phyloP scores from a whole-genome alignment of 2,113 vertebrate species.

The Amblyopsis rosae region DNA sequence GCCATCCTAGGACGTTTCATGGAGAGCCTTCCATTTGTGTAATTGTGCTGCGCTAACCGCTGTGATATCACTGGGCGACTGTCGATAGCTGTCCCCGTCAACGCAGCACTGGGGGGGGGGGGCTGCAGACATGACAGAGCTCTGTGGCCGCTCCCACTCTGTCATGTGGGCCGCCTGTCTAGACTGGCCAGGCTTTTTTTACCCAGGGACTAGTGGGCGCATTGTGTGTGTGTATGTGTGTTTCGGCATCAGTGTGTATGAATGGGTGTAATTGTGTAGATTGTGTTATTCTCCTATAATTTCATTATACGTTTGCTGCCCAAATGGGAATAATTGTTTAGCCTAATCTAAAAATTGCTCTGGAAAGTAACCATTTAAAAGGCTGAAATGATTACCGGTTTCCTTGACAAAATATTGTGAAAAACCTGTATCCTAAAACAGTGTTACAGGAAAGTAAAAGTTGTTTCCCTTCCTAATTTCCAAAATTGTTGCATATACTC shows the following conservation, averaged over 20 bases:
- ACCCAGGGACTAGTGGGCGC: slow-evolving; percentile 5
- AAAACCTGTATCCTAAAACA: too few relatives aligned
- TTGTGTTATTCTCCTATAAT: not conserved
- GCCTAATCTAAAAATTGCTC: too few relatives aligned
- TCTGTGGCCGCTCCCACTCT: slow-evolving; percentile 40
- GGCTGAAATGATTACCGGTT: too few relatives aligned
- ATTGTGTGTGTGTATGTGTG: not conserved
- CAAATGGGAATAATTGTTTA: too few relatives aligned
- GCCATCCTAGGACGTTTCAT: slow-evolving; percentile 48
- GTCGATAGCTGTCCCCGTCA: slow-evolving; percentile 51
- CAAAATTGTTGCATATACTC: not conserved
- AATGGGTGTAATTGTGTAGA: not conserved
- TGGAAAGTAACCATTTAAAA: too few relatives aligned
- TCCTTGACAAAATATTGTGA: too few relatives aligned
- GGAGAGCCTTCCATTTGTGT: slow-evolving; percentile 44
- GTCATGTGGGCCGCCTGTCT: slow-evolving; percentile 53
- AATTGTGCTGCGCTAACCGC: slow-evolving; percentile 40
- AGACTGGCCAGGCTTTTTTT: slow-evolving; percentile 23
- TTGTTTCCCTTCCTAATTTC: too few relatives aligned
- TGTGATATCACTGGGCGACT: slow-evolving; percentile 56
- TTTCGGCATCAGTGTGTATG: not conserved
- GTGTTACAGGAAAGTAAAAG: too few relatives aligned
- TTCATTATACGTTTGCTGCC: not conserved
- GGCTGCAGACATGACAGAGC: slow-evolving; percentile 24
- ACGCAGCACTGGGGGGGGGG: slow-evolving; percentile 26